These are phyloP conservation scores for Cerastis leucographa DNA, from an alignment of 2,888 invertebrate species.

Conservation along the genomic window DNA sequence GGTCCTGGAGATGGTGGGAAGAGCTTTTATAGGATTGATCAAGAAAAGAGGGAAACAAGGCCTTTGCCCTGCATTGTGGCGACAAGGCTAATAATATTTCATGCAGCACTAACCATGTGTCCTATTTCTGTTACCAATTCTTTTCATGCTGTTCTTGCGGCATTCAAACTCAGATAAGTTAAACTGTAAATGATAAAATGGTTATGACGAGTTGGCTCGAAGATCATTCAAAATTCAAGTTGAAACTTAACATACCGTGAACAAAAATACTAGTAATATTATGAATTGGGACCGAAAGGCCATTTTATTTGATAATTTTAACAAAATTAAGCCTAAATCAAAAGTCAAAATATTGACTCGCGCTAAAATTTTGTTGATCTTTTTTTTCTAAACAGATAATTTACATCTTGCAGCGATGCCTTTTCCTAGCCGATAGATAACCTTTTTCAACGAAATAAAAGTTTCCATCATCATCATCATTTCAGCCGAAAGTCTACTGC, in stretches of 20 bases:
- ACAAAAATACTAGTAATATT: constrained; percentile 39
- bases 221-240: not conserved
- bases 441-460: not conserved
- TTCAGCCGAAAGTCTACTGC: no score
- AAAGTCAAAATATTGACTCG: constrained; percentile 32
- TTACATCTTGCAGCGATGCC: not conserved
- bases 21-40: not conserved
- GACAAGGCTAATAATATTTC: no score
- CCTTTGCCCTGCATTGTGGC: not conserved
- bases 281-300: constrained; percentile 33
- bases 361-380: constrained; percentile 14
- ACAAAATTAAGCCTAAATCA: constrained; percentile 10
- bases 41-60: not conserved
- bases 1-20: not conserved
- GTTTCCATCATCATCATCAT: no score
- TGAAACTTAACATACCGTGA: constrained; percentile 41
- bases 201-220: not conserved
- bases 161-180: constrained; percentile 59
- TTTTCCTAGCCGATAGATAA: not conserved
- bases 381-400: constrained; percentile 5
- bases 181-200: constrained; percentile 39
- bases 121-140: constrained; percentile 2
- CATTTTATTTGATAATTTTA: constrained; percentile 39
- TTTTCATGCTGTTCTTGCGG: constrained; percentile 39
- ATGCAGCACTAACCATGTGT: constrained; percentile 25